A percentile compares a stretch with the other conserved stretches of the same genome.
phyloP scores from a whole-genome alignment of 2,113 vertebrate species.

The Hemiprocne comata region DNA sequence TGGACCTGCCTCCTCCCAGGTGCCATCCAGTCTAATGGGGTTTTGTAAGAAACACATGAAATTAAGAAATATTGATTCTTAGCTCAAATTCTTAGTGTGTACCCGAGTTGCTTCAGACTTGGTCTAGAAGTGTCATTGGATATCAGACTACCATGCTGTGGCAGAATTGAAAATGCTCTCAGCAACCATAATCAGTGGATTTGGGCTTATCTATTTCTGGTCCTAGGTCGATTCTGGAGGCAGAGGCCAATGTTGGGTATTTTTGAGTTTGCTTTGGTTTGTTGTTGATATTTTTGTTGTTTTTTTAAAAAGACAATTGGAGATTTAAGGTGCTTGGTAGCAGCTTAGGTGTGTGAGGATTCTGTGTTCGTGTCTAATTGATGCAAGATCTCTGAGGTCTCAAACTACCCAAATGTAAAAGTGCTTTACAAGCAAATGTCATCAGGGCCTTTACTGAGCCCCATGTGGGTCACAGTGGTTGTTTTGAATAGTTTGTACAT shows the following conservation, averaged over 20 bases:
- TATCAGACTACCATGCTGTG: background rate
- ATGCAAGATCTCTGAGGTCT: background rate
- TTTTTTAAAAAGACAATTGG: background rate
- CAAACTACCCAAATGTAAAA: background rate
- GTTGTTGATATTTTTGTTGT: background rate
- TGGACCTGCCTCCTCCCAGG: background rate
- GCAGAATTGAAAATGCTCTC: background rate
- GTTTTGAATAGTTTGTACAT: fast-evolving
- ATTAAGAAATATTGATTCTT: background rate
- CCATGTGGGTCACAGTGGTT: fast-evolving
- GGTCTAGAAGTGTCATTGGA: background rate
- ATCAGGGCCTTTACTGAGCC: background rate
- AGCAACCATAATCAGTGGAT: background rate
- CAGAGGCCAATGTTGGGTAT: background rate
- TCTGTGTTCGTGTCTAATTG: background rate
- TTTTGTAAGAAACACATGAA: background rate
- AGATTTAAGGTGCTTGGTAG: background rate
- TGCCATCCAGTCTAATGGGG: background rate
- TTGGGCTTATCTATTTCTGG: background rate
- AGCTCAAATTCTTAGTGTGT: background rate
- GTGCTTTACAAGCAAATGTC: background rate
- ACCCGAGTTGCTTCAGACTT: background rate
- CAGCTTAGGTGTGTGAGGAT: background rate
- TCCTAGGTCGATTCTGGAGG: background rate
- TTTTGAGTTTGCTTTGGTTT: no score